Base-by-base conservation (phyloP, 2,113 vertebrate species). In the Eulacestoma nigropectus region DNA sequence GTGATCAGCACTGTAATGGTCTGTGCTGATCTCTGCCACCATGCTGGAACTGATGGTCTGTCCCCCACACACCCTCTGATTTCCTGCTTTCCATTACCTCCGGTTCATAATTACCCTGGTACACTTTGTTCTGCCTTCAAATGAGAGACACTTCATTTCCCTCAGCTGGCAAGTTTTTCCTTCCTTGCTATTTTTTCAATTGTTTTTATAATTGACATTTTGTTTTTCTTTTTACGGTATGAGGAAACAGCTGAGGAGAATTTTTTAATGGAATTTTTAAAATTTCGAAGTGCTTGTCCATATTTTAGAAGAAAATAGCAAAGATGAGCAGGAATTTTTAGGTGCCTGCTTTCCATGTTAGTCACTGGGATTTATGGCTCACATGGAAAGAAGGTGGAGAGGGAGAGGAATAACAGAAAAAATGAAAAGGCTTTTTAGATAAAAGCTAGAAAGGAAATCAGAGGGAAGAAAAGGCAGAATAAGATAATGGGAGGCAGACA, bases 281-380 rank as follows among this genome's bases (percentile, higher is more conserved):
- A 13, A 9, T 85, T 90, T 78, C 49, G 12, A 65, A 87, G 18
- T 14, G 8, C 27, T 69, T 78, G 29, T 72, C 44, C n/a, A 29
- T 68, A 10, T 64, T 89, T 89, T 50, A 68, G 52, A 62, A 84
- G 32, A 78, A 92, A 93, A 89, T 37, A 72, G 37, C 8, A 32
- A 86, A 93, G 84, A 80, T 37, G 68, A 92, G 56, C 70, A 81
- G 56, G 85, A 96, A 67, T 85, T 92, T 77, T 53, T 80, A 92
- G 79, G 39, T 75, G 47, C 83, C 23, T 16, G 35, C 8, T 90
- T 95, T 76, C 83, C 67, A 20, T 32, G 47, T 77, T 81, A 86
- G 86, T 55, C 60, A n/a, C 39, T 75, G 56, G 63, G 82, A 64
- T 7, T 55, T 82, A 81, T 63, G 89, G 63, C 67, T 90, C 55